These are phyloP conservation scores for Alligator mississippiensis DNA, from an alignment of 2,113 vertebrate genomes.

Conservation along the genomic window DNA sequence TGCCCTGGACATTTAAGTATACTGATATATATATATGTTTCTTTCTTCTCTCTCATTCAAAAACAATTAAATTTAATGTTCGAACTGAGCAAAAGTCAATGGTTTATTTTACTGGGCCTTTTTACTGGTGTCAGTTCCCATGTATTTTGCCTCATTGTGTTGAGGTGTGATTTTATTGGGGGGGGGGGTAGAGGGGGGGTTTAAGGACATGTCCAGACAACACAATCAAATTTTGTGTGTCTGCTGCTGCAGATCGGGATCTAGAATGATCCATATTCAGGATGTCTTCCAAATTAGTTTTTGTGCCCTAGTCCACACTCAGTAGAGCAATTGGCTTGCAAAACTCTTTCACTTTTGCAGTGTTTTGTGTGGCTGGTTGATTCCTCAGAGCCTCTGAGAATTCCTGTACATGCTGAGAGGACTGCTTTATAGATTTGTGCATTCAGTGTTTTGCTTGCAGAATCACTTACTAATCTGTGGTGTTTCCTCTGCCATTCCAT, in stretches of 20 bases:
- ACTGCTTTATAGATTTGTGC: not conserved
- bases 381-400: not conserved
- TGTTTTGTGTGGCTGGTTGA: not conserved
- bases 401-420: not conserved
- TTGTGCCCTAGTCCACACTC: not conserved
- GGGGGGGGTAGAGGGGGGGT: too few species aligned
- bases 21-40: not conserved
- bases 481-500: not conserved
- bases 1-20: slow-evolving; percentile 1
- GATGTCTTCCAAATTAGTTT: not conserved
- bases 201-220: not conserved
- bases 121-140: not conserved
- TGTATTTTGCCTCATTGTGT: not conserved
- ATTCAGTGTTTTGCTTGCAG: not conserved
- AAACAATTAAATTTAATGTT: not conserved
- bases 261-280: not conserved
- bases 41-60: not conserved
- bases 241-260: not conserved
- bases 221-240: not conserved
- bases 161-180: not conserved
- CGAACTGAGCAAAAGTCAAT: not conserved
- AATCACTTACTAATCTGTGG: not conserved
- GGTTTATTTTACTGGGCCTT: not conserved
- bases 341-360: not conserved
- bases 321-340: not conserved